These are phyloP conservation scores for Collichthys lucidus DNA, from an alignment of 2,113 vertebrate species.

Conservation along the genomic window DNA sequence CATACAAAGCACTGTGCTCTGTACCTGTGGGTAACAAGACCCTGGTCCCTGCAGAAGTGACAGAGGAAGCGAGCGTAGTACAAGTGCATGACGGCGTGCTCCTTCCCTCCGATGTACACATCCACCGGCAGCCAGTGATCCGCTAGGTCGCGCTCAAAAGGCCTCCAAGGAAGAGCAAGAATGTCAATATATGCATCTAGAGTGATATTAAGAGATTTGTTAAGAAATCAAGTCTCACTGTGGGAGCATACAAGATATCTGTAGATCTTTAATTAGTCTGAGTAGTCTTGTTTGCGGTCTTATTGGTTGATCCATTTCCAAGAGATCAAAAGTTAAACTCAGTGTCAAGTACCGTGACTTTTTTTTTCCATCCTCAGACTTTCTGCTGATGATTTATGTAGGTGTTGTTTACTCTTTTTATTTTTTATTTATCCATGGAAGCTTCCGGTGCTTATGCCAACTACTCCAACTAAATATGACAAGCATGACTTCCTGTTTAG, in stretches of 20 bases:
- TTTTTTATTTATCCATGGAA: not conserved
- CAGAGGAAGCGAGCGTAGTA: slow-evolving; percentile 95
- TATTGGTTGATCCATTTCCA: not conserved
- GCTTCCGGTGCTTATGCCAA: not conserved
- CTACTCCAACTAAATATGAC: not conserved
- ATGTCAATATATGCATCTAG: no score
- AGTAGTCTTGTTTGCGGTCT: not conserved
- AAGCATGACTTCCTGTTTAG: not conserved
- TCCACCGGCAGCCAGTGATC: slow-evolving; percentile 98
- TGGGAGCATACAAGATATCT: not conserved
- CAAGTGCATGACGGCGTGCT: slow-evolving; percentile 97
- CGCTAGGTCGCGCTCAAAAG: slow-evolving; percentile 85
- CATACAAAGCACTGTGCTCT: not conserved
- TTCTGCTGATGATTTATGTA: not conserved
- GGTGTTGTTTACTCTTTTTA: not conserved
- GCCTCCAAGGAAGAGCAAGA: slow-evolving; percentile 80
- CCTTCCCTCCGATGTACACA: slow-evolving; percentile 95
- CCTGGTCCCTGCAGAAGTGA: slow-evolving; percentile 92
- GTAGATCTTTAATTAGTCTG: not conserved
- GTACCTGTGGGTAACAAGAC: slow-evolving; percentile 91
- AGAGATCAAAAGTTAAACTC: not conserved
- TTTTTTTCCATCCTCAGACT: not conserved
- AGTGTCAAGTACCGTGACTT: not conserved
- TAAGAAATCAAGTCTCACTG: not conserved
- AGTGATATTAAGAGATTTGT: not conserved